Percentiles rank a stretch among this genome's conserved stretches.
These are phyloP conservation scores for Cygnus atratus DNA, from an alignment of 2,113 vertebrate genomes.

Conservation along the genomic window DNA sequence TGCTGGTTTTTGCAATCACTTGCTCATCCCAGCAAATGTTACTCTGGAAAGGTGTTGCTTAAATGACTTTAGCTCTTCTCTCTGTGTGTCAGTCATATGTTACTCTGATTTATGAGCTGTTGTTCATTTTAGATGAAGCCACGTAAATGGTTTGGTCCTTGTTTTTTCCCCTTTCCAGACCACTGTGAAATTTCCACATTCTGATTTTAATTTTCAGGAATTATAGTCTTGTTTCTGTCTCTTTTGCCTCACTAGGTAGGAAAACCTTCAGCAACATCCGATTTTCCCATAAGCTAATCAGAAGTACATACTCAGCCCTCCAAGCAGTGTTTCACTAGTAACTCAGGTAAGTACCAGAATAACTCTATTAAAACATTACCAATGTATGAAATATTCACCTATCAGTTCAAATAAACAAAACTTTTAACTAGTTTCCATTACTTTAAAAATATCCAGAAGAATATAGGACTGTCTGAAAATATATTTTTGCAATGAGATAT, in stretches of 20 bases:
- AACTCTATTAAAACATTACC: background rate
- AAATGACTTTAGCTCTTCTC: background rate
- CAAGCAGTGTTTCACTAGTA: background rate
- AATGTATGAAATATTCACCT: background rate
- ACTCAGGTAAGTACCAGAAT: background rate
- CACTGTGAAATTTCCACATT: background rate
- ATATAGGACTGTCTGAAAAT: background rate
- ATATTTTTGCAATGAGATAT: constrained; percentile 17
- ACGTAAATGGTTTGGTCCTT: background rate
- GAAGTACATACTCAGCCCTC: background rate
- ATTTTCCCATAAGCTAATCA: background rate
- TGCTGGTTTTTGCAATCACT: background rate
- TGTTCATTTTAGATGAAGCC: background rate
- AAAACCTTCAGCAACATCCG: background rate
- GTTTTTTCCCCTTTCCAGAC: background rate
- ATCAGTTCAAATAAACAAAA: background rate
- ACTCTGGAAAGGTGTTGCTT: background rate
- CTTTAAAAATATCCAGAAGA: background rate
- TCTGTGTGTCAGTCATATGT: accelerated
- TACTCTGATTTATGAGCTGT: background rate
- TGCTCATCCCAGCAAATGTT: background rate
- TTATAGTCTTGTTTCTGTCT: background rate
- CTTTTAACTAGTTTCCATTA: background rate
- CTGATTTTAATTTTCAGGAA: background rate
- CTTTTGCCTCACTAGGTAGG: background rate